These are phyloP conservation scores for Pyrocoelia pectoralis DNA, from an alignment of 2,888 invertebrate genomes.

Conservation along the genomic window DNA sequence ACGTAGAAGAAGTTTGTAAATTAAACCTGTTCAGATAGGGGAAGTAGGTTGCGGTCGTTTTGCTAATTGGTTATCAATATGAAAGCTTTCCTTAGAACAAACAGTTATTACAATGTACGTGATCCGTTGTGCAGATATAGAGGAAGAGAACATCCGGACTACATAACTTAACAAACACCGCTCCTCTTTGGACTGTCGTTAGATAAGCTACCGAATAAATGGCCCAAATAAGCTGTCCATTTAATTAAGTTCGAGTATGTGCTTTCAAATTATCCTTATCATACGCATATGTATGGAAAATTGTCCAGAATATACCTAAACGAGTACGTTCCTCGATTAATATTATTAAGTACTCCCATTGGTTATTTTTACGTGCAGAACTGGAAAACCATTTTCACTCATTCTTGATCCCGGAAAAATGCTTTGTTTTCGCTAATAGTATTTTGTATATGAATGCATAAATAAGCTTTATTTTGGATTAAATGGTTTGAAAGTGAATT, in stretches of 20 bases:
- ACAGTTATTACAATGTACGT: slow-evolving; percentile 19
- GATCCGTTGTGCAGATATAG: slow-evolving; percentile 21
- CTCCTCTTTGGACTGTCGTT: slow-evolving; percentile 14
- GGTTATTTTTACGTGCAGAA: no score
- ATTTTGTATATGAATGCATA: no score
- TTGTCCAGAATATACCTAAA: no score
- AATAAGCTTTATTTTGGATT: no score
- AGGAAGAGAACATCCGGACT: slow-evolving; percentile 21
- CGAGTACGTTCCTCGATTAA: no score
- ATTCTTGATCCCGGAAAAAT: no score
- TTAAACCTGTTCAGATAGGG: not conserved
- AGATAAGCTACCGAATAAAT: slow-evolving; percentile 25
- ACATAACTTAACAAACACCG: slow-evolving; percentile 18
- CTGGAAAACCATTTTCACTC: no score
- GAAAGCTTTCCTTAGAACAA: slow-evolving; percentile 13
- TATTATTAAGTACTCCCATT: no score
- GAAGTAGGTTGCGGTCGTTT: not conserved
- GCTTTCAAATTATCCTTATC: no score
- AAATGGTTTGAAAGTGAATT: no score
- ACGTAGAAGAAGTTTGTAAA: not conserved
- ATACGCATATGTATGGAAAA: no score
- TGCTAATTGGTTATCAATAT: not conserved
- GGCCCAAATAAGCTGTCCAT: slow-evolving; percentile 15
- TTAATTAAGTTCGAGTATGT: slow-evolving; percentile 14
- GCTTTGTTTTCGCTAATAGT: no score